Conservation (phyloP, 2,888 invertebrate genomes). For the Meta bourneti region DNA sequence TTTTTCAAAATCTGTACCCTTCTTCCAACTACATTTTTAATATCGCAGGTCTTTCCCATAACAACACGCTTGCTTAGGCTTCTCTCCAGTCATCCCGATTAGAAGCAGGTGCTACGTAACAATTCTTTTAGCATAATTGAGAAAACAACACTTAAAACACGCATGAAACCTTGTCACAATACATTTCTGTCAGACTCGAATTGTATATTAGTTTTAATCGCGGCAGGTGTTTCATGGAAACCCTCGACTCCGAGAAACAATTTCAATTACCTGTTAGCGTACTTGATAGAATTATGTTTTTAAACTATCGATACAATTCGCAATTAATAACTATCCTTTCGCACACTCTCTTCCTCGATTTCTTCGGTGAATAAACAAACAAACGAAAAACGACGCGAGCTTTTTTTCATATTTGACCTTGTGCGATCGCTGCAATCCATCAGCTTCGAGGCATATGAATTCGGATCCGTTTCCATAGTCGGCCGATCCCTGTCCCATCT, state of each 20-base stretch:
- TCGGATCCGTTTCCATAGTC: conserved; percentile 37
- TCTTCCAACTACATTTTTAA: no score
- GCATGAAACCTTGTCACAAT: background rate
- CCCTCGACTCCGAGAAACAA: background rate
- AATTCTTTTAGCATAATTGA: background rate
- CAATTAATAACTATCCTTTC: conserved; percentile 9
- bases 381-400: conserved; percentile 27
- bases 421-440: conserved; percentile 45
- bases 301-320: conserved; percentile 27
- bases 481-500: conserved; percentile 53
- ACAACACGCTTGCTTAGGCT: no score
- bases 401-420: conserved; percentile 15
- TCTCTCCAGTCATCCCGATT: background rate
- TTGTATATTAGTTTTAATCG: conserved; percentile 3
- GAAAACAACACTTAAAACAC: background rate
- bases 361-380: conserved; percentile 22
- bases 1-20: no score
- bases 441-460: conserved; percentile 69
- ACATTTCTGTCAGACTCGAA: background rate
- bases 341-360: background rate
- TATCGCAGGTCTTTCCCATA: no score
- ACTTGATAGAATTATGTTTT: background rate
- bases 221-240: conserved; percentile 17
- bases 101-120: background rate
- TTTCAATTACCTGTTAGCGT: background rate